Conservation (phyloP, 2,113 vertebrate species). For the Festucalex cinctus region DNA sequence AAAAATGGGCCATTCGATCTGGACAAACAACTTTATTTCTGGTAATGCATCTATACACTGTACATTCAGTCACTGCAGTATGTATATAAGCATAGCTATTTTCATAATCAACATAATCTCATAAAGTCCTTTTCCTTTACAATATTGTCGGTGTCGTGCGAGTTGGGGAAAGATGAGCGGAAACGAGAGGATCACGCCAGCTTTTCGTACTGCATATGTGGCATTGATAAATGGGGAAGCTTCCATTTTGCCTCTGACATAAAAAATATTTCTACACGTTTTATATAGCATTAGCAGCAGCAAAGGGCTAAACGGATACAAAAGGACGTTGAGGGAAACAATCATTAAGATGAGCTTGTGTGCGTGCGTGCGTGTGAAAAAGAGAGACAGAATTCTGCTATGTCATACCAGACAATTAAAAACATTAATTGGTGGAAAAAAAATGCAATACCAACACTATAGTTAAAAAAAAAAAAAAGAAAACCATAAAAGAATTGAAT, state of each 20-base stretch:
- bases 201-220: slow-evolving; percentile 82
- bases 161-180: slow-evolving; percentile 44
- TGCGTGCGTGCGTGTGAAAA: slow-evolving; percentile 15
- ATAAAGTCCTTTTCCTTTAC: slow-evolving; percentile 93
- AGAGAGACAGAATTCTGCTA: slow-evolving; percentile 28
- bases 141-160: slow-evolving; percentile 79
- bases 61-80: slow-evolving; percentile 95
- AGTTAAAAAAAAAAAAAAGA: slow-evolving; percentile 73
- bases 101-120: slow-evolving; percentile 91
- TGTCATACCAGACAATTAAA: slow-evolving; percentile 55
- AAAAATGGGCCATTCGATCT: slow-evolving; percentile 59
- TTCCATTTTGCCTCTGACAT: slow-evolving; percentile 88
- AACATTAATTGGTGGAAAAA: slow-evolving; percentile 66
- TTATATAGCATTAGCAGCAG: slow-evolving; percentile 91
- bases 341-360: slow-evolving; percentile 32
- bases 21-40: slow-evolving; percentile 96
- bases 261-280: slow-evolving; percentile 93
- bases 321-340: slow-evolving; percentile 58
- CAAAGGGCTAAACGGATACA: slow-evolving; percentile 78
- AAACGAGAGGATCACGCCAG: slow-evolving; percentile 79
- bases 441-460: slow-evolving; percentile 74
- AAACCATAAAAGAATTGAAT: slow-evolving; percentile 60
- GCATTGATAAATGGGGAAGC: slow-evolving; percentile 94
- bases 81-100: slow-evolving; percentile 93
- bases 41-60: slow-evolving; percentile 97